phyloP scores from a whole-genome alignment of 2,888 invertebrate species.

The Bimastos eiseni region DNA sequence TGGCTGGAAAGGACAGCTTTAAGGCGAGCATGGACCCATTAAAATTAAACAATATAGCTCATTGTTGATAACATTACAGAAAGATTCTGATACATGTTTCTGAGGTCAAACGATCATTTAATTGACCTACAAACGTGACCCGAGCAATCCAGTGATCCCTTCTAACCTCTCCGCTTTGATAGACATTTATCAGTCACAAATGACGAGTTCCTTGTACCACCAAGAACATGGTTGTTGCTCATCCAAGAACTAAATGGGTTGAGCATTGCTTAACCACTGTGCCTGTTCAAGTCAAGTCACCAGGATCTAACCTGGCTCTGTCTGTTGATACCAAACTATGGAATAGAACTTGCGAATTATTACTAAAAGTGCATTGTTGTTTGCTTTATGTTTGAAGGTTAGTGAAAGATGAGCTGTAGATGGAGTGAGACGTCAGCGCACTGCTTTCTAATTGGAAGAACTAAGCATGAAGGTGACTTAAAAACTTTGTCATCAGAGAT shows the following conservation, averaged over 20 bases:
- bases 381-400: not conserved
- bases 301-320: not conserved
- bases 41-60: no score
- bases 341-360: not conserved
- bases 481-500: not conserved
- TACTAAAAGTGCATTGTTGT: not conserved
- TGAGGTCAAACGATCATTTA: not conserved
- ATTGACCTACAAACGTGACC: not conserved
- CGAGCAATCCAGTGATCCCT: not conserved
- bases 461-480: not conserved
- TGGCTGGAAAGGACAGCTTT: no score
- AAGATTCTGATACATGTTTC: not conserved
- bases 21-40: no score
- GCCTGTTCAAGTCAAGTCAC: not conserved
- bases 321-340: not conserved
- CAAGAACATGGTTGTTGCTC: not conserved
- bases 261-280: not conserved
- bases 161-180: not conserved
- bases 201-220: not conserved
- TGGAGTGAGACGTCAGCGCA: not conserved
- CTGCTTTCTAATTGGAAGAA: constrained; percentile 13
- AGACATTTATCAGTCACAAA: not conserved
- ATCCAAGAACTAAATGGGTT: not conserved
- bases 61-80: not conserved
- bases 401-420: not conserved